Conservation (phyloP, 92 coral and sea anemone genomes). For the Ricordea florida region DNA sequence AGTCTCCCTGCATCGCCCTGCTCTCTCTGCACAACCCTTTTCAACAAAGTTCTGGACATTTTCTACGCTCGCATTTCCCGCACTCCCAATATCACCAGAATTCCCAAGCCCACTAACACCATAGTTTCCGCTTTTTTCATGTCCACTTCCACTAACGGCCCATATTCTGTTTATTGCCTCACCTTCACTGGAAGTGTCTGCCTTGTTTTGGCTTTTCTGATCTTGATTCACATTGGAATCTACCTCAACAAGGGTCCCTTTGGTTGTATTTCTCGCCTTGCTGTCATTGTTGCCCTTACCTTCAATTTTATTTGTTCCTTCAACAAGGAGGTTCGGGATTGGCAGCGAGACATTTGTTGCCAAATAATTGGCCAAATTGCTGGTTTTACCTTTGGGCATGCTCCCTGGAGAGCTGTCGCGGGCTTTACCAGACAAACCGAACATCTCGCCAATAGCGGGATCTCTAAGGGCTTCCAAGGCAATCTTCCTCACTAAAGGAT, state of each 20-base stretch:
- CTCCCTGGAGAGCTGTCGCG: not conserved
- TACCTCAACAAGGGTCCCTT: no score
- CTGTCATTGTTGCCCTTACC: not conserved
- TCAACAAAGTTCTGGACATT: not conserved
- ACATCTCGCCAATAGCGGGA: slow-evolving; percentile 47
- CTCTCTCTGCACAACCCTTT: not conserved
- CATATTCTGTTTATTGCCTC: not conserved
- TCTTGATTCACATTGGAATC: no score
- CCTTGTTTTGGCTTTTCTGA: not conserved
- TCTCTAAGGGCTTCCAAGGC: slow-evolving; percentile 56
- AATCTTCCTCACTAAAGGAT: slow-evolving; percentile 46
- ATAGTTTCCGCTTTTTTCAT: not conserved
- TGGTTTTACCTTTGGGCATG: not conserved
- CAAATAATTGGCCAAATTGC: not conserved
- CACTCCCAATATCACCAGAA: not conserved
- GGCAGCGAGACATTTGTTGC: not conserved
- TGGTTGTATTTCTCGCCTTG: not conserved
- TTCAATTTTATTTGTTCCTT: not conserved
- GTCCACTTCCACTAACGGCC: slow-evolving; percentile 10
- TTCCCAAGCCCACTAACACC: not conserved
- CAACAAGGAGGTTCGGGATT: no score
- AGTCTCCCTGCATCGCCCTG: not conserved
- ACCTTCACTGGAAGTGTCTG: not conserved
- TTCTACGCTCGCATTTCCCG: not conserved
- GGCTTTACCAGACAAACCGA: slow-evolving; percentile 5